Conservation (phyloP, 2,888 invertebrate species). For the Harpalus rubripes region DNA sequence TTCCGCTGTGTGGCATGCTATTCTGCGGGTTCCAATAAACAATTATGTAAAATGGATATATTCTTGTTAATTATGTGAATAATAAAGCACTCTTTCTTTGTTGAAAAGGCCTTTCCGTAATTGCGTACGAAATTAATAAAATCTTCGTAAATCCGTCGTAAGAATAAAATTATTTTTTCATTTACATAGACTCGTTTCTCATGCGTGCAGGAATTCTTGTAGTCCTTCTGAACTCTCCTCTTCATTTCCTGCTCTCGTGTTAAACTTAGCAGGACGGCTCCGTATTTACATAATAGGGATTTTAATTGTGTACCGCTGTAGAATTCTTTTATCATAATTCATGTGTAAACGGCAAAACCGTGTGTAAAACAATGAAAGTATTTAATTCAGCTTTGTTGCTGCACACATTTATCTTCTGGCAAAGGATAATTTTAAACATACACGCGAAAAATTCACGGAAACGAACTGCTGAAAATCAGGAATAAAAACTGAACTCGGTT, state of each 20-base stretch:
- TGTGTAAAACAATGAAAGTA: conserved; percentile 72
- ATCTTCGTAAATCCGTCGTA: conserved; percentile 19
- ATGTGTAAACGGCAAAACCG: conserved; percentile 73
- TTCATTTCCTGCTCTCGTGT: background rate
- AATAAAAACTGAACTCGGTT: background rate
- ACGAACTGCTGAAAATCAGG: background rate
- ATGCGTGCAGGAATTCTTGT: conserved; percentile 52
- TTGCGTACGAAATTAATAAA: conserved; percentile 52
- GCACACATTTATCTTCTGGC: conserved; percentile 62
- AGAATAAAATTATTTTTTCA: conserved; percentile 47
- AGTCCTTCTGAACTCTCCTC: background rate
- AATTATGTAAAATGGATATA: conserved; percentile 10
- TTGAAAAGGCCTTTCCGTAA: background rate
- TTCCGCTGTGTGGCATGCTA: too few species aligned
- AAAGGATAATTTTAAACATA: conserved; percentile 60
- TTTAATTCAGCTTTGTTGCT: conserved; percentile 71
- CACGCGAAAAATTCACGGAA: conserved; percentile 38
- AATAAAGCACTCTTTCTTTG: too few species aligned
- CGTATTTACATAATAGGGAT: conserved; percentile 71
- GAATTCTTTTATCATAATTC: conserved; percentile 74
- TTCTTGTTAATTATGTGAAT: too few species aligned
- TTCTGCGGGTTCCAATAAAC: too few species aligned
- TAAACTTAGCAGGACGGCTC: conserved; percentile 65
- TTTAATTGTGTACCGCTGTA: conserved; percentile 73
- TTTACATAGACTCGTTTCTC: conserved; percentile 47